Conservation (phyloP, 2,797 vertebrate genomes). For the Sebastes itinus region DNA sequence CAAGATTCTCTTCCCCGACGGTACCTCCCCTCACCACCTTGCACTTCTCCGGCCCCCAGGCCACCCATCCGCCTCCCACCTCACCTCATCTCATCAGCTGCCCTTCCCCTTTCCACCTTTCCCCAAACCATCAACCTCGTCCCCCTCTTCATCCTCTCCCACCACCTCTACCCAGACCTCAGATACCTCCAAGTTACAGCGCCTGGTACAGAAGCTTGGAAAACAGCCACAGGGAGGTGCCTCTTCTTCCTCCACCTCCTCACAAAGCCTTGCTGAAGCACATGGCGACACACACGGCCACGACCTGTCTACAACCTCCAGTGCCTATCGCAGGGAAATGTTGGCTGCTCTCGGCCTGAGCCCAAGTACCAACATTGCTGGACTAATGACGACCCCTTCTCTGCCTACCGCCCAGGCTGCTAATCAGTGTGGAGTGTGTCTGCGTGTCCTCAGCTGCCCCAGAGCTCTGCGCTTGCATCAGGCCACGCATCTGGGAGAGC, state of each 20-base stretch:
- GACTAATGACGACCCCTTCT: constrained; percentile 35
- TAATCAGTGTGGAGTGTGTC: constrained; percentile 92
- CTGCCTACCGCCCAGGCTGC: constrained; percentile 74
- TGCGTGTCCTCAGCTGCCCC: constrained; percentile 91
- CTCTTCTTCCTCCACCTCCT: constrained; percentile 61
- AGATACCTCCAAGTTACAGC: constrained; percentile 93
- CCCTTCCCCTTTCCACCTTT: constrained; percentile 85
- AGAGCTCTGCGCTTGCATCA: constrained; percentile 91
- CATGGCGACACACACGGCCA: constrained; percentile 70
- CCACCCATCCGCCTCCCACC: constrained; percentile 76
- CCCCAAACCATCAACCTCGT: constrained; percentile 79
- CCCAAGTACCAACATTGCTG: constrained; percentile 66
- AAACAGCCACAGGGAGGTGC: constrained; percentile 79
- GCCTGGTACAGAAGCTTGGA: constrained; percentile 92
- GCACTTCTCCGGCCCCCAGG: constrained; percentile 76
- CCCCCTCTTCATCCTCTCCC: constrained; percentile 79
- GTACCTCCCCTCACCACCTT: constrained; percentile 79
- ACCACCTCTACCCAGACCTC: constrained; percentile 78
- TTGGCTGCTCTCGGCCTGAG: constrained; percentile 84
- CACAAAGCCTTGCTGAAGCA: constrained; percentile 54
- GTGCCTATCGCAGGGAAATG: constrained; percentile 83
- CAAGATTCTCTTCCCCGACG: constrained; percentile 86
- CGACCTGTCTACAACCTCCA: constrained; percentile 75
- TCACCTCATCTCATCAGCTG: constrained; percentile 80
- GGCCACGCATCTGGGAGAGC: constrained; percentile 91